Conservation (phyloP, 1,140 invertebrate species). For the Dufourea novaeangliae region DNA sequence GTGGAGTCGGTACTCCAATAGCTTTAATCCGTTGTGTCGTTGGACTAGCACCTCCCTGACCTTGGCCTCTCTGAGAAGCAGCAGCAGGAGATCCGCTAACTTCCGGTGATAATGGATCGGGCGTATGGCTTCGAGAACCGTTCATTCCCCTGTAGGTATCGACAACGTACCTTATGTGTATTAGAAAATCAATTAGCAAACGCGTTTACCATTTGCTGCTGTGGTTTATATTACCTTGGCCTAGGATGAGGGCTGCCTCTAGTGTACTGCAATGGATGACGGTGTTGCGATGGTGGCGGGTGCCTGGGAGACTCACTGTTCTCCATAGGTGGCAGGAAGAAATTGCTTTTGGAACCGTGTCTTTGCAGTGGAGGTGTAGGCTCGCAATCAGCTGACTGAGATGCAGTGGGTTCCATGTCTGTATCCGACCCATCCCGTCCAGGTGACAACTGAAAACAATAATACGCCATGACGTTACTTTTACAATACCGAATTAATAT, state of each 20-base stretch:
- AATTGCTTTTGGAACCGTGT: constrained; percentile 95
- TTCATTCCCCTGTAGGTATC: constrained; percentile 82
- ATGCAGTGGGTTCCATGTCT: constrained; percentile 92
- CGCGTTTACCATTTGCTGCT: not conserved
- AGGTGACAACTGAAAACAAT: constrained; percentile 87
- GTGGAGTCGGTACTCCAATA: constrained; percentile 92
- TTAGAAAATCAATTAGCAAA: constrained; percentile 31
- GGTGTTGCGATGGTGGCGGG: constrained; percentile 81
- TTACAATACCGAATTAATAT: not conserved
- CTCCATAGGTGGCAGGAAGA: constrained; percentile 90
- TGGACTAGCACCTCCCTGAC: constrained; percentile 85
- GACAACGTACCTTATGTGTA: constrained; percentile 43
- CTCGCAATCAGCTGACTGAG: constrained; percentile 96
- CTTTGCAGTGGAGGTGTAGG: constrained; percentile 94
- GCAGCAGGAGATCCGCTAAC: constrained; percentile 78
- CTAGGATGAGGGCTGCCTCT: constrained; percentile 90
- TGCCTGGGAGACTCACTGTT: constrained; percentile 85
- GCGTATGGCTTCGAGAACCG: constrained; percentile 86
- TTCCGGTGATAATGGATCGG: constrained; percentile 85
- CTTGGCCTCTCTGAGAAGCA: constrained; percentile 80
- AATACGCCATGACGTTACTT: not conserved
- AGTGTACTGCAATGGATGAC: constrained; percentile 84
- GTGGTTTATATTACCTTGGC: constrained; percentile 81
- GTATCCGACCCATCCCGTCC: constrained; percentile 89
- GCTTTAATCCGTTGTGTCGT: constrained; percentile 95